phyloP scores from a whole-genome alignment of 2,888 invertebrate species.

The Torymus tubicola region DNA sequence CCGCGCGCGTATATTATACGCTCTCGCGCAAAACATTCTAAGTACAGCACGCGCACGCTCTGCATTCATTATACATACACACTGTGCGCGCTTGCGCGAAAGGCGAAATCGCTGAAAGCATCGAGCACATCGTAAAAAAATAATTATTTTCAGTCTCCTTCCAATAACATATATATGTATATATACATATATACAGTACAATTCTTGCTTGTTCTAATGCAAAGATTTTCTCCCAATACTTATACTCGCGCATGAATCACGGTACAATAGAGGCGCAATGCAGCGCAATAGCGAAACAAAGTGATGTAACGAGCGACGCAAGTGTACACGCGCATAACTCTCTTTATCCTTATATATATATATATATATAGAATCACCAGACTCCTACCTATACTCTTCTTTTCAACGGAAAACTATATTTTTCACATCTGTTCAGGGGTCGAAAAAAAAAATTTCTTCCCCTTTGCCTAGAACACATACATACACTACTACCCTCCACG shows the following conservation, averaged over 20 bases:
- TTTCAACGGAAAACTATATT: background rate
- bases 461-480: background rate
- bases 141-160: constrained; percentile 3
- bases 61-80: no score
- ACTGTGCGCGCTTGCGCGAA: background rate
- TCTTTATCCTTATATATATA: background rate
- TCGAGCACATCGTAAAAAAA: background rate
- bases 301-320: constrained; percentile 39
- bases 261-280: constrained; percentile 49
- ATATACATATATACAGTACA: no score
- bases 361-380: constrained; percentile 1
- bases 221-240: constrained; percentile 24
- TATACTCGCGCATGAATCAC: constrained; percentile 38
- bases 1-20: no score
- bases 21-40: no score
- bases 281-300: constrained; percentile 40
- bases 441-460: background rate
- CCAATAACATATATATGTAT: background rate
- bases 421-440: background rate
- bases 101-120: background rate
- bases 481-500: background rate
- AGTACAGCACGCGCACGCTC: no score
- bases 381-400: background rate
- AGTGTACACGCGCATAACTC: background rate
- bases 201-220: background rate